phyloP scores from a whole-genome alignment of 92 coral and sea anemone genomes.

The Montipora capitata region DNA sequence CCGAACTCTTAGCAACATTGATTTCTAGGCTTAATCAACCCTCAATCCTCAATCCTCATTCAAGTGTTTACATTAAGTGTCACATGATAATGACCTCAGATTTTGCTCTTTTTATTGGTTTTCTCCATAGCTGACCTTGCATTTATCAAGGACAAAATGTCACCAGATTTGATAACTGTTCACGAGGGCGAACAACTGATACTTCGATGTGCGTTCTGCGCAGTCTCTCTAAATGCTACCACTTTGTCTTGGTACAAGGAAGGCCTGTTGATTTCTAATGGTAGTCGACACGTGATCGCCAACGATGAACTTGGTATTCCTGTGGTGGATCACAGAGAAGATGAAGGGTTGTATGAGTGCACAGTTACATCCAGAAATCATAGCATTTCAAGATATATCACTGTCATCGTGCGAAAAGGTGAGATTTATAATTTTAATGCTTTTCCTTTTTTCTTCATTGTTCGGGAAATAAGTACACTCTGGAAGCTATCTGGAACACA shows the following conservation, averaged over 20 bases:
- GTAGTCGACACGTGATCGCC: neutral
- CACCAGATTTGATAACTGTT: slow-evolving; percentile 15
- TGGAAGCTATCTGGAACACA: too few relatives aligned
- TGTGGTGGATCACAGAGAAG: slow-evolving; percentile 35
- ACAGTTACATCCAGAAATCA: slow-evolving; percentile 43
- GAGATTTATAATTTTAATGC: neutral
- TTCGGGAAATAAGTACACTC: too few relatives aligned
- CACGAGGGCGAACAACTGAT: slow-evolving; percentile 36
- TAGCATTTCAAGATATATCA: slow-evolving; percentile 50
- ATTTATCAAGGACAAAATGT: slow-evolving; percentile 10
- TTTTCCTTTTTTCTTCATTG: too few relatives aligned
- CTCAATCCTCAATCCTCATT: too few relatives aligned
- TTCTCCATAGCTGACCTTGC: slow-evolving; percentile 6
- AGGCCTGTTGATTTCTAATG: slow-evolving; percentile 24
- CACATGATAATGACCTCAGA: too few relatives aligned
- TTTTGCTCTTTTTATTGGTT: neutral
- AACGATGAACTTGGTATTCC: slow-evolving; percentile 39
- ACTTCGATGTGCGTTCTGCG: slow-evolving; percentile 62
- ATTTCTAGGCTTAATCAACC: too few relatives aligned
- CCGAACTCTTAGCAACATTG: too few relatives aligned
- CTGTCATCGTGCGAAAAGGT: slow-evolving; percentile 78
- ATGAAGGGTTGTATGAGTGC: slow-evolving; percentile 84
- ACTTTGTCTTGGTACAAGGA: slow-evolving; percentile 76
- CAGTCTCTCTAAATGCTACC: neutral
- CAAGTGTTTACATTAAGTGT: too few relatives aligned